These are phyloP conservation scores for Apus apus DNA, from an alignment of 2,113 vertebrate species.

Conservation along the genomic window DNA sequence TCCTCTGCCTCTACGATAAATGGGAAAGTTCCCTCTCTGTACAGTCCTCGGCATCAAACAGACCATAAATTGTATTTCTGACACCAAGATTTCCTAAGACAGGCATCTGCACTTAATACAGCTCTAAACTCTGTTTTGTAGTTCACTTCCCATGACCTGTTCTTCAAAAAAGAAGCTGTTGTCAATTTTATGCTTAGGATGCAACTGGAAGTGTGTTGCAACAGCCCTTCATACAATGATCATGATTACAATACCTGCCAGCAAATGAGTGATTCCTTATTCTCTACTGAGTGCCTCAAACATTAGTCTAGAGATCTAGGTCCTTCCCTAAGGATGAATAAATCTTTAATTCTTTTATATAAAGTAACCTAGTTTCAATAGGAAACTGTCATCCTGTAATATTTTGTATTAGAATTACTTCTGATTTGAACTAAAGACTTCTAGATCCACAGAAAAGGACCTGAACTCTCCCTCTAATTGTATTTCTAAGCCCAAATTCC, in stretches of 20 bases:
- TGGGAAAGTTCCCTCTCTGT: not conserved
- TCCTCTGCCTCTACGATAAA: not conserved
- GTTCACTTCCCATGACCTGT: not conserved
- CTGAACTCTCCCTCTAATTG: not conserved
- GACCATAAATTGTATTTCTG: not conserved
- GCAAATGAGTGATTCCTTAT: not conserved
- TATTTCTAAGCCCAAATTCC: not conserved
- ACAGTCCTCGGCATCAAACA: not conserved
- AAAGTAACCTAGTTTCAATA: conserved; percentile 49
- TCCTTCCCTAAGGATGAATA: conserved; percentile 37
- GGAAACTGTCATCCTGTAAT: not conserved
- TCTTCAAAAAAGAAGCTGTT: not conserved
- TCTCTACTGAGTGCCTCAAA: not conserved
- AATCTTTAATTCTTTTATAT: conserved; percentile 60
- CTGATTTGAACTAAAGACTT: not conserved
- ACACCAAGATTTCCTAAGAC: not conserved
- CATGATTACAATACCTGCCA: not conserved
- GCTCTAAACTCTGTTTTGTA: not conserved
- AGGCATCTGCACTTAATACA: not conserved
- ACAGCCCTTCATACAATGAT: not conserved
- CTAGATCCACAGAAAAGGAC: not conserved
- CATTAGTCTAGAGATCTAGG: not conserved
- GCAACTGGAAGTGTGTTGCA: not conserved
- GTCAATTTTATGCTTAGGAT: not conserved
- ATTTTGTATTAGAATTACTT: not conserved